Evolutionary conservation across 1,140 invertebrate genomes (phyloP).

Genomic region (Arion vulgaris): DNA sequence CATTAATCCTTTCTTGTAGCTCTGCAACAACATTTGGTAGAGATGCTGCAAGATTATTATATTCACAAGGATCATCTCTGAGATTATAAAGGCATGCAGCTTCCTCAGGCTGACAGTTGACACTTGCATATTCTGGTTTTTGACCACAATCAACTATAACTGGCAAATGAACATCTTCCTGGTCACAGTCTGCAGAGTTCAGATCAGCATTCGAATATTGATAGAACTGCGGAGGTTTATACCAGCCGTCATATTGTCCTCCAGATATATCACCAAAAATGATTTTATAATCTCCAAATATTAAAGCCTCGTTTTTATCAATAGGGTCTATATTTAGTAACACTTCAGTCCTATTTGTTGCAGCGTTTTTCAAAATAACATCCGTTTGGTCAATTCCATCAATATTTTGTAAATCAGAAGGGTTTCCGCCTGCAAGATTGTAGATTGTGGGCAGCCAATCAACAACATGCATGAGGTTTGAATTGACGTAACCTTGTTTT

Average conservation of each 20-base stretch:
- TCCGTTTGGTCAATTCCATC: slow-evolving; percentile 88
- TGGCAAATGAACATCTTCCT: not conserved
- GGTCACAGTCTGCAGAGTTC: not conserved
- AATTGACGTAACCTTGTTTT: slow-evolving; percentile 74
- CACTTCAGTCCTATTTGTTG: slow-evolving; percentile 79
- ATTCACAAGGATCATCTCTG: slow-evolving; percentile 87
- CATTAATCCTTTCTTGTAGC: slow-evolving; percentile 72
- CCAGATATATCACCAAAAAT: slow-evolving; percentile 79
- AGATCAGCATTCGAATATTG: not conserved
- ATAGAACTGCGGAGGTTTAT: slow-evolving; percentile 46
- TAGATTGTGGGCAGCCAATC: slow-evolving; percentile 92
- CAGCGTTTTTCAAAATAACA: slow-evolving; percentile 77
- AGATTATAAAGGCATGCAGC: slow-evolving; percentile 87
- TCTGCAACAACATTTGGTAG: slow-evolving; percentile 69
- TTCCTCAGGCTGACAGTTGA: slow-evolving; percentile 77
- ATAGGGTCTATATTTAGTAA: slow-evolving; percentile 92
- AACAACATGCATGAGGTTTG: slow-evolving; percentile 83
- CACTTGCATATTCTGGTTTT: slow-evolving; percentile 53
- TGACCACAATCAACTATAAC: slow-evolving; percentile 57
- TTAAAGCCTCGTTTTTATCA: slow-evolving; percentile 81
- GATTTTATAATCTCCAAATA: slow-evolving; percentile 85
- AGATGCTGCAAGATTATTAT: slow-evolving; percentile 79
- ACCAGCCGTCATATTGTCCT: slow-evolving; percentile 61
- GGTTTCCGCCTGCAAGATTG: slow-evolving; percentile 70
- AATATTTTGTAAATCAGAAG: slow-evolving; percentile 72